A percentile compares a stretch with the other conserved stretches of the same genome.
Conservation (phyloP, 2,888 invertebrate species). For the Andrena bicolor region DNA sequence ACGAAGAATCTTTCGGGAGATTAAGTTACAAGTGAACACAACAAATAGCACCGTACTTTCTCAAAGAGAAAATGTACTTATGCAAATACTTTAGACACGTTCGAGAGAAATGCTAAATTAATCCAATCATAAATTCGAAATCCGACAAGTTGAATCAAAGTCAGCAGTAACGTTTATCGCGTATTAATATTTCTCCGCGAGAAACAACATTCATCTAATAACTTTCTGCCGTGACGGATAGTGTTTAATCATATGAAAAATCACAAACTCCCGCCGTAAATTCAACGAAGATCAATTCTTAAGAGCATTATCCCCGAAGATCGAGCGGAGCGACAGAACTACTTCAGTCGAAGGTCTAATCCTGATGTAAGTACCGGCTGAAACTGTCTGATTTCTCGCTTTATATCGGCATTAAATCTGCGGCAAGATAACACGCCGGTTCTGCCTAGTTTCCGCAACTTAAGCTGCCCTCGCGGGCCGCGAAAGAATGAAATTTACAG, state of each 20-base stretch:
- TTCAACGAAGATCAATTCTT: slow-evolving; percentile 15
- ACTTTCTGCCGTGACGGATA: neutral
- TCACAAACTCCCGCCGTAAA: slow-evolving; percentile 38
- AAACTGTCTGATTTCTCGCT: slow-evolving; percentile 33
- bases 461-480: slow-evolving; percentile 2
- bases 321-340: slow-evolving; percentile 14
- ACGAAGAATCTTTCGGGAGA: too few relatives aligned
- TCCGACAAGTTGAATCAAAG: slow-evolving; percentile 13
- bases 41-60: neutral
- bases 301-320: slow-evolving; percentile 47
- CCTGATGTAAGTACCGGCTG: slow-evolving; percentile 24
- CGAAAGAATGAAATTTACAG: slow-evolving; percentile 51
- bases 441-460: slow-evolving; percentile 20
- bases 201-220: neutral
- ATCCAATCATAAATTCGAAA: slow-evolving; percentile 9
- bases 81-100: neutral
- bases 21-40: neutral
- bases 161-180: neutral
- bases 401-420: slow-evolving; percentile 50
- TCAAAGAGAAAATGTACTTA: neutral
- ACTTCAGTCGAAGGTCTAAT: slow-evolving; percentile 33
- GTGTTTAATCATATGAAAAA: slow-evolving; percentile 31
- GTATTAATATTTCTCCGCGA: neutral
- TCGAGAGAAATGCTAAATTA: neutral
- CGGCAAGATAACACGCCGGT: slow-evolving; percentile 23